These are phyloP conservation scores for Belonocnema kinseyi DNA, from an alignment of 1,140 invertebrate genomes.

Conservation along the genomic window DNA sequence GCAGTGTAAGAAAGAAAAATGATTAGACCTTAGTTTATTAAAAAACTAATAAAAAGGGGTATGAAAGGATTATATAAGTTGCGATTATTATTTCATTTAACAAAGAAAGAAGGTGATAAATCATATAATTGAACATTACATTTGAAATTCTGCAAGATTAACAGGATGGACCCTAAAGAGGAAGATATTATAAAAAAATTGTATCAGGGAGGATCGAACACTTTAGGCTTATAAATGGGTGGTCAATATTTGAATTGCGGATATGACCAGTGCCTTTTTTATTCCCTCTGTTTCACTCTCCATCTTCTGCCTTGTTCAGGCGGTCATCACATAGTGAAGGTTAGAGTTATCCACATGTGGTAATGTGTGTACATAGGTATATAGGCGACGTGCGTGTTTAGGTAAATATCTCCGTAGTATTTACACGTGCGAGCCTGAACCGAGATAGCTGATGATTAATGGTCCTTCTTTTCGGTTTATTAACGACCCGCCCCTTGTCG, in stretches of 20 bases:
- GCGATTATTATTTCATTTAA: too few species aligned
- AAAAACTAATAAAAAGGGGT: too few species aligned
- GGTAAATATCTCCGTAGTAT: slow-evolving; percentile 60
- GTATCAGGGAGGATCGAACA: too few species aligned
- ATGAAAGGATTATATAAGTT: too few species aligned
- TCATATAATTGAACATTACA: too few species aligned
- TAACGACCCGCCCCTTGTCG: slow-evolving; percentile 53
- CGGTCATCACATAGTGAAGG: slow-evolving; percentile 42
- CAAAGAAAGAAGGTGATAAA: too few species aligned
- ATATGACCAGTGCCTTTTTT: slow-evolving; percentile 38
- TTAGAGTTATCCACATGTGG: slow-evolving; percentile 40
- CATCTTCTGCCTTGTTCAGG: slow-evolving; percentile 13
- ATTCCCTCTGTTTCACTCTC: slow-evolving; percentile 13
- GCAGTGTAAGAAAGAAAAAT: too few species aligned
- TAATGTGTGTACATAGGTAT: slow-evolving; percentile 11
- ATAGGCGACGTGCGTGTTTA: slow-evolving; percentile 14
- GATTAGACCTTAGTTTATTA: too few species aligned
- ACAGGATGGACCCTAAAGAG: too few species aligned
- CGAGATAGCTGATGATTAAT: slow-evolving; percentile 68
- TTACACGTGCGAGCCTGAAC: slow-evolving; percentile 55
- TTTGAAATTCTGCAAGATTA: too few species aligned
- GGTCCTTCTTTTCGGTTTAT: slow-evolving; percentile 62
- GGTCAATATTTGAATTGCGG: slow-evolving; percentile 66
- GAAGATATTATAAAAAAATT: too few species aligned
- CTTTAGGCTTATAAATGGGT: too few species aligned